Evolutionary conservation across 2,797 vertebrate species (phyloP), one percentile per base, ranked within the genome.

Genomic region (Anas flavirostris): DNA sequence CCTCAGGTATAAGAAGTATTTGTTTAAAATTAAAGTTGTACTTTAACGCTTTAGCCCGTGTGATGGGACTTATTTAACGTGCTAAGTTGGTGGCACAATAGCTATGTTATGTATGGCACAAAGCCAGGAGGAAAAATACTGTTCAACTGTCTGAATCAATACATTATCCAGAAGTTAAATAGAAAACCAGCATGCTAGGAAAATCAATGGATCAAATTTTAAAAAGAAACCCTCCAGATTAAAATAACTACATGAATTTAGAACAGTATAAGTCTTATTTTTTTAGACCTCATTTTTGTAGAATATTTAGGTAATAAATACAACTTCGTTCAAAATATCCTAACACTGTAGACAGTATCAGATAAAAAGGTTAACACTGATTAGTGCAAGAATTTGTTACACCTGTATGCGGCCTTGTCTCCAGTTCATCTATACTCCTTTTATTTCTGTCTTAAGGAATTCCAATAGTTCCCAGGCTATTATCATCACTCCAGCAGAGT

Each of bases 31-130:
- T 58, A 37, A 62, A 60, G 82, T 75, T 68, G 58, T 41, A 82
- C 74, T 55, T 83, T 50, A 66, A 58, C 39, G 73, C 66, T 86
- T 86, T 62, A 86, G 37, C 77, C 58, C 35, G 7, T 26, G 28
- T 68, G 88, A 90, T 63, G 77, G 72, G 70, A 86, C 92, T 83
- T 93, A 95, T n/a, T 81, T 76, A 91, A 88, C 33, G 78, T 39
- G 74, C 33, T 86, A 70, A 90, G 44, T 5, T 88, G 46, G 44
- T 90, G 31, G 5, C 63, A 91, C 56, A 59, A 67, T 74, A 91
- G 81, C 68, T 82, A 79, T 69, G 56, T 67, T 93, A 90, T 74
- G 4, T 59, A 82, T 44, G 52, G 82, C 74, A 94, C 44, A 93
- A 79, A 84, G 75, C 52, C 84, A 88, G 37, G 29, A 77, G 59